phyloP scores from a whole-genome alignment of 1,140 invertebrate genomes.

The Drosophila triauraria region DNA sequence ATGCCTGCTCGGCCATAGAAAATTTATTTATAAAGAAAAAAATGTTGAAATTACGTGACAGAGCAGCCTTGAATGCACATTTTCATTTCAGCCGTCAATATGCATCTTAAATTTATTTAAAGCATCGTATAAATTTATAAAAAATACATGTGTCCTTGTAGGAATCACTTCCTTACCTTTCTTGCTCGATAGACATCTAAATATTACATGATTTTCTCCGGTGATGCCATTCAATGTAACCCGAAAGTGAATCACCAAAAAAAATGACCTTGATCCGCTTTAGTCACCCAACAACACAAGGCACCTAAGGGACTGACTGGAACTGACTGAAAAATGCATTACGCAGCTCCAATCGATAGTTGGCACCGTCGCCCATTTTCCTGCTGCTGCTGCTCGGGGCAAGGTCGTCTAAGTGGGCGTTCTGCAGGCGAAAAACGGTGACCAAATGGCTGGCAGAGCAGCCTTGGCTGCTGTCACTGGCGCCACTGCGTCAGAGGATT shows the following conservation, averaged over 20 bases:
- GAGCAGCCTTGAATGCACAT: too few relatives aligned
- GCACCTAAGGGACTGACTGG: constrained; percentile 14
- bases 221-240: not conserved
- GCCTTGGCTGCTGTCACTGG: constrained; percentile 49
- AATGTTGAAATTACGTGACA: not conserved
- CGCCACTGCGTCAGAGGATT: constrained; percentile 45
- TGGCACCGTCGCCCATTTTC: constrained; percentile 45
- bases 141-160: not conserved
- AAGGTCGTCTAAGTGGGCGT: constrained; percentile 53
- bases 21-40: not conserved
- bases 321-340: constrained; percentile 51
- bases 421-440: constrained; percentile 41
- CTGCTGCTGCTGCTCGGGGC: constrained; percentile 32
- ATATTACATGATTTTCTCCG: not conserved
- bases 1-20: not conserved
- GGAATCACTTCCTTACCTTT: too few relatives aligned
- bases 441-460: constrained; percentile 51
- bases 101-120: not conserved
- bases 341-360: constrained; percentile 66
- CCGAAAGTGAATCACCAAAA: constrained; percentile 16
- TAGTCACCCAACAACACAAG: constrained; percentile 14
- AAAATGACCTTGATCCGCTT: constrained; percentile 44
- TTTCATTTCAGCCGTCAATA: not conserved
- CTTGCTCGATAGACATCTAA: not conserved
- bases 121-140: not conserved